Base-by-base conservation (phyloP, 2,113 vertebrate genomes). In the Bungarus multicinctus region DNA sequence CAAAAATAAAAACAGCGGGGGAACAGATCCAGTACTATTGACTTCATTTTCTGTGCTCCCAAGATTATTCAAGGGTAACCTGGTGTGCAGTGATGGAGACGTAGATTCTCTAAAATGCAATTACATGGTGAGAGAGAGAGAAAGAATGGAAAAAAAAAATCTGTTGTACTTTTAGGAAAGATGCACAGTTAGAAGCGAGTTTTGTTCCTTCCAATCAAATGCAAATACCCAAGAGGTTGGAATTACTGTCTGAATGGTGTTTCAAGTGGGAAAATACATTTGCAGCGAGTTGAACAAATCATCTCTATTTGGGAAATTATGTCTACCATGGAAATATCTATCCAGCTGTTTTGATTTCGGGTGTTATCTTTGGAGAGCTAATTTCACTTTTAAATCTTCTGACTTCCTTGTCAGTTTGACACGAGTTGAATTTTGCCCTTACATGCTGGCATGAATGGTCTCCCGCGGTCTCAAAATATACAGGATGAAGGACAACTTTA, bases 341-440 rank as follows among this genome's bases (percentile, higher is more conserved):
- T 93, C 92, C 88, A 86, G 74, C 89, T 90, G 92, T 90, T 93
- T 90, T 93, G 92, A 93, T 93, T 93, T 90, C 45, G 53, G 89
- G 89, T 90, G 89, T 93, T 90, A 90, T 5, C 89, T 90, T 93
- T 34, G 52, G 55, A 90, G 92, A 64, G 8, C 81, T 87, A 90
- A 93, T 93, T 93, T 93, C 92, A 90, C 81, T 90, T 93, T 93
- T 53, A 93, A 87, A 93, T 90, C 74, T 14, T 87, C 89, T n/a
- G 22, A n/a, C 14, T 39, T 39, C 47, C 45, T 85, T 87, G 81
- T 53, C 92, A 93, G 88, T 64, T 87, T 90, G 92, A 93, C 89
- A 87, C 43, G 30, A 90, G 54, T 30, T 86, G 54, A n/a, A 43
- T 43, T 57, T 89, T 90, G 92, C 81, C 89, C 89, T 90, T 52